A percentile compares a stretch with the other conserved stretches of the same genome.
Evolutionary conservation across 1,140 invertebrate species (phyloP).

Genomic region (Sycophaga agraensis): DNA sequence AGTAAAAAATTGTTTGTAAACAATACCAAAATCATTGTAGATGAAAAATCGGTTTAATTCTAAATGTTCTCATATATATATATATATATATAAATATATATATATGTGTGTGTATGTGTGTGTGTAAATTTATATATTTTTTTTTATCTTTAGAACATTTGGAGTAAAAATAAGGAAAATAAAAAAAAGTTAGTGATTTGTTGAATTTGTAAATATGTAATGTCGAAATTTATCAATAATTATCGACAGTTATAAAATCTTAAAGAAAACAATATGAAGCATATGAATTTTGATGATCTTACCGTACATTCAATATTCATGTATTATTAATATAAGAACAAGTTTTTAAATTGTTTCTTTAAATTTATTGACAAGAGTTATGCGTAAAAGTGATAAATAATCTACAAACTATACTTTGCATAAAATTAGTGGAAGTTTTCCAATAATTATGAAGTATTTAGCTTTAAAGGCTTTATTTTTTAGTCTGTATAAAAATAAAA

Average conservation of each 20-base stretch:
- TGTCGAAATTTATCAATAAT: not conserved
- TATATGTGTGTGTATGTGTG: too few species aligned
- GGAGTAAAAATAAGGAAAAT: conserved; percentile 15
- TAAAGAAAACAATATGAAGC: conserved; percentile 1
- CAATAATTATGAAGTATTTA: conserved; percentile 51
- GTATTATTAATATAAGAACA: conserved; percentile 2
- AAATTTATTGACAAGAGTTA: not conserved
- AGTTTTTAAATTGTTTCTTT: not conserved
- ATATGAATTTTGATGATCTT: too few species aligned
- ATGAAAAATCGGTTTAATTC: not conserved
- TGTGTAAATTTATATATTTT: too few species aligned
- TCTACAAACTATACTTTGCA: conserved; percentile 85
- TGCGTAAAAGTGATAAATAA: conserved; percentile 33
- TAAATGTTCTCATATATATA: conserved; percentile 1
- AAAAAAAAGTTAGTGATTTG: conserved; percentile 8
- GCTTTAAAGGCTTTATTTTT: conserved; percentile 44
- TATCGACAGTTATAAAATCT: conserved; percentile 5
- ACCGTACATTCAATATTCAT: not conserved
- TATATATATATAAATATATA: too few species aligned
- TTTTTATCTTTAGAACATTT: conserved; percentile 6
- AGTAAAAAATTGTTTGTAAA: not conserved
- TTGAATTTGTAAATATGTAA: conserved; percentile 21
- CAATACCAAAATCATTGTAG: not conserved
- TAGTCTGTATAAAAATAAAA: conserved; percentile 34
- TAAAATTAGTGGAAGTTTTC: conserved; percentile 84